Base-by-base conservation (phyloP, 2,888 invertebrate species). In the Orchesellides sinensis region DNA sequence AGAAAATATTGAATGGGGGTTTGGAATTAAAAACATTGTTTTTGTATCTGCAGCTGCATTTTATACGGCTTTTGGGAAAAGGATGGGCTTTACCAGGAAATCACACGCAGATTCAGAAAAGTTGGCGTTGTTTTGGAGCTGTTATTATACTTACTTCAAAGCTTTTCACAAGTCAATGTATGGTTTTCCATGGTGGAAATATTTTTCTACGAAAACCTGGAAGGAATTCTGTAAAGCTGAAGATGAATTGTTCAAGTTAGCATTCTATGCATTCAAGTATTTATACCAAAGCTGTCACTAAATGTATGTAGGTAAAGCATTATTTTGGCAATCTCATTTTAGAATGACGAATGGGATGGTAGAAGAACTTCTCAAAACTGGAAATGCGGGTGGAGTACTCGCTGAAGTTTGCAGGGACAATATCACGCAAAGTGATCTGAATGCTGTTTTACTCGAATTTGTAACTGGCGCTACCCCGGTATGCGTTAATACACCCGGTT, bases 381-480 rank as follows among this genome's bases (percentile, higher is more conserved):
- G 93, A 29, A 92, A 92, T 82, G 91, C 96, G 56, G 96, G 96
- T 89, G 93, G 79, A n/a, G 25, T 79, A 5, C 72, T 79, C 29
- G 72, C 17, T 0, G 14, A 17, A 0, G 45, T 79, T 0, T 14
- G 93, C 89, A 91, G 94, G 66, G 96, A 96, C 89, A 96, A 96
- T 90, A 95, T 95, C 89, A 95, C 95, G 0, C 95, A 35, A 35
- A n/a, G 17, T n/a, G 79, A 79, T 29, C 32, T 79, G 21, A 21
- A 35, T 52, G 52, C 52, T n/a, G 63, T 95, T 0, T 93, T 96
- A 70, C 94, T 96, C 56, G 96, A 96, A 90, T 96, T 96, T 89
- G 94, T 96, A 88, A 94, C 95, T 6, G 96, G 96, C 40, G 96
- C 96, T 61, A 96, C 96, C 89, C 96, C 96, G 89, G 94, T 96